Evolutionary conservation across 2,888 invertebrate species (phyloP).

Genomic region (Panzeria rudis): DNA sequence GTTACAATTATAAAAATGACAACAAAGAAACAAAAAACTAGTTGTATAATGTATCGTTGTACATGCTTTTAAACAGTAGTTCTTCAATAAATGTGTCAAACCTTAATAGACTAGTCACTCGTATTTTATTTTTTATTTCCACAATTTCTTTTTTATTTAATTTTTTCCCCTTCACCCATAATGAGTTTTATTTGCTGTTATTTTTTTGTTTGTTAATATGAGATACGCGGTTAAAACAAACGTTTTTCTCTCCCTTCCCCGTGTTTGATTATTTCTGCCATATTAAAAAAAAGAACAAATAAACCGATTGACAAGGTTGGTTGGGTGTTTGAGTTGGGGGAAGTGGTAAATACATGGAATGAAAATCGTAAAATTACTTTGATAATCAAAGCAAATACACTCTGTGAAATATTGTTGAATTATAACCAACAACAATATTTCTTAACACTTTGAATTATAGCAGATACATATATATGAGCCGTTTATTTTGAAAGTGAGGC

Average conservation of each 20-base stretch:
- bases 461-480: not conserved
- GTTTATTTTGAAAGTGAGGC: not conserved
- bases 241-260: conserved; percentile 43
- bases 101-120: conserved; percentile 66
- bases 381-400: conserved; percentile 47
- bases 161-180: not conserved
- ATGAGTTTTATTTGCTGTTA: not conserved
- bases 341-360: not conserved
- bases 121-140: conserved; percentile 29
- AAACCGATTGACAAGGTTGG: conserved; percentile 17
- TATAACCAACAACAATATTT: conserved; percentile 17
- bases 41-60: not conserved
- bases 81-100: conserved; percentile 73
- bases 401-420: conserved; percentile 21
- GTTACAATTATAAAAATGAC: conserved; percentile 38
- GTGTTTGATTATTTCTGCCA: conserved; percentile 27
- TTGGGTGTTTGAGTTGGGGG: not conserved
- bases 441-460: not conserved
- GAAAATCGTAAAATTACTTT: conserved; percentile 40
- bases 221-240: conserved; percentile 62
- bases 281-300: conserved; percentile 26
- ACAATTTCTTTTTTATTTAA: not conserved
- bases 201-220: conserved; percentile 13
- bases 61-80: conserved; percentile 73
- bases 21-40: conserved; percentile 21